Base-by-base conservation (phyloP, 2,888 invertebrate genomes). In the Gordius sp. region DNA sequence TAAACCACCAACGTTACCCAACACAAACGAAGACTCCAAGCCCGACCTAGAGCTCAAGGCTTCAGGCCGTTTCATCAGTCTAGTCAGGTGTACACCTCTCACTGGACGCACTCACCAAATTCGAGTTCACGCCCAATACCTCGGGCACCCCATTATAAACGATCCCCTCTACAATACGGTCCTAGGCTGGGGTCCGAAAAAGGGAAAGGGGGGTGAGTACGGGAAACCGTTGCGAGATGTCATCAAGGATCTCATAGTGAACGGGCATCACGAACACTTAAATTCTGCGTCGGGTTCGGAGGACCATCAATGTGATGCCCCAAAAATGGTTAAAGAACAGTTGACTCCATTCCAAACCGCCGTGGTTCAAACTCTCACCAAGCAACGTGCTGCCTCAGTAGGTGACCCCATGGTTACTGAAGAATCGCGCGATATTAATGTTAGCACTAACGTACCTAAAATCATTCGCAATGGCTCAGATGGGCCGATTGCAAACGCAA, bases 61-160 rank as follows among this genome's bases (percentile, higher is more conserved):
- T 28, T 85, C 75, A 72, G 84, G 89, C 70, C 79, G 79, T 1
- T 79, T 78, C 66, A 81, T 84, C 0, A 91, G 91, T 66, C 82
- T 91, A 27, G 87, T 97, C 4, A 75, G 82, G 33, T 91, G 89
- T 73, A 79, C 80, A 66, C 93, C 93, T 1, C 79, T 81, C 66
- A 93, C 93, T 1, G 97, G 97, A 1, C 75, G 97, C 61, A 97
- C 93, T 80, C 97, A 97, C 70, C 97, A 97, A 73, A 97, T 97
- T 64, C 76, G 97, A 61, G 89, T 97, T 28, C 97, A 99, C 71
- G 76, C 93, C 61, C 97, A 99, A 72, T 97, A 82, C 71, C 75
- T 97, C 65, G 93, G 86, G 84, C 84, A 81, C 71, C 97, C 97
- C 16, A 93, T 97, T 57, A 80, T 87, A 2, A 93, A 93, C 68